Evolutionary conservation across 2,113 vertebrate genomes (phyloP).

Genomic region (Pseudopipra pipra): DNA sequence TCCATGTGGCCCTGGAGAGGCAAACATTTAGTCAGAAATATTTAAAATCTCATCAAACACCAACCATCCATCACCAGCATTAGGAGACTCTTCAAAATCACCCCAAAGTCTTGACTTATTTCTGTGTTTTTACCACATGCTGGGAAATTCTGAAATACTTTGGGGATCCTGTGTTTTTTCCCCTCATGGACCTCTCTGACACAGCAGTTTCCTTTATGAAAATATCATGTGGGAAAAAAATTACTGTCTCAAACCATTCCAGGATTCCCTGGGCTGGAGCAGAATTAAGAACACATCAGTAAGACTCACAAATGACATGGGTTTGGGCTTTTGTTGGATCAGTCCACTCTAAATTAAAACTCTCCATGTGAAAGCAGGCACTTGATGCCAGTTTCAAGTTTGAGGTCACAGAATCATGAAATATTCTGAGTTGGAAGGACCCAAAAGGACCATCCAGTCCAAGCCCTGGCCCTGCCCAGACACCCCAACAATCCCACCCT

Average conservation of each 20-base stretch:
- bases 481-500: background rate
- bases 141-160: background rate
- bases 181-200: background rate
- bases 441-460: background rate
- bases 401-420: background rate
- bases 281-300: background rate
- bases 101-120: background rate
- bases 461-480: background rate
- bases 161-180: background rate
- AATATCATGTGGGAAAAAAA: background rate
- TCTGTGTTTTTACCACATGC: background rate
- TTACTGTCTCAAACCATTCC: background rate
- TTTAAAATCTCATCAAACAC: rapidly evolving
- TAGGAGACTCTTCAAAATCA: background rate
- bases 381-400: background rate
- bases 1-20: slow-evolving; percentile 94
- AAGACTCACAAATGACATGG: background rate
- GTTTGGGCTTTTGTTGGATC: background rate
- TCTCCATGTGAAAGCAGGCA: too few relatives aligned
- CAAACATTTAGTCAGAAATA: background rate
- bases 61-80: background rate
- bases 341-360: background rate
- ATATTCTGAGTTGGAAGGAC: background rate
- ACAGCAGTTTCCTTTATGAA: background rate
- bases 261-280: background rate